Conservation (phyloP, 2,797 vertebrate genomes). For the Myotis planiceps region DNA sequence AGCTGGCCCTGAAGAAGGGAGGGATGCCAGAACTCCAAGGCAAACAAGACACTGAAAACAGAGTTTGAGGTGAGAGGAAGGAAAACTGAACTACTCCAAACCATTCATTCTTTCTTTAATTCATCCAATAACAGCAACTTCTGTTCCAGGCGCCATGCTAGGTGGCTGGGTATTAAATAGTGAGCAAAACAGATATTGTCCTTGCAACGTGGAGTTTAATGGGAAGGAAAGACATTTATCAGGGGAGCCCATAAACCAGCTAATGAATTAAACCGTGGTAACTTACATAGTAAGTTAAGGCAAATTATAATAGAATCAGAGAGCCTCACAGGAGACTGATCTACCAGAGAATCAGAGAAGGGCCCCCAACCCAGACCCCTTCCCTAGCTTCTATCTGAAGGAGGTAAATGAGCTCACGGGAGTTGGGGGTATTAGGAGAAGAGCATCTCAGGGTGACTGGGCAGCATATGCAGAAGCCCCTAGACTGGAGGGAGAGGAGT, state of each 20-base stretch:
- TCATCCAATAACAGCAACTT: neutral
- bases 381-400: neutral
- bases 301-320: neutral
- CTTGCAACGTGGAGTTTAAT: neutral
- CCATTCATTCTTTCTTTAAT: neutral
- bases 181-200: neutral
- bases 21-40: neutral
- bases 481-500: neutral
- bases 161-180: neutral
- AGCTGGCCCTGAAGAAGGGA: neutral
- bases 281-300: neutral
- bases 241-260: neutral
- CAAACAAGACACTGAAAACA: neutral
- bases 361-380: neutral
- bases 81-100: neutral
- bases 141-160: neutral
- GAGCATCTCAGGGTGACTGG: neutral
- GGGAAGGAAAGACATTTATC: conserved; percentile 1
- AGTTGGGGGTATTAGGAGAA: neutral
- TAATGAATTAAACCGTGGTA: neutral
- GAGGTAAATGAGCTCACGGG: neutral
- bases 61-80: neutral
- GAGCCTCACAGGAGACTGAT: neutral
- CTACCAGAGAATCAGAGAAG: neutral
- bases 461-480: neutral